Evolutionary conservation across 2,888 invertebrate genomes (phyloP).

Genomic region (Lumbricus terrestris): DNA sequence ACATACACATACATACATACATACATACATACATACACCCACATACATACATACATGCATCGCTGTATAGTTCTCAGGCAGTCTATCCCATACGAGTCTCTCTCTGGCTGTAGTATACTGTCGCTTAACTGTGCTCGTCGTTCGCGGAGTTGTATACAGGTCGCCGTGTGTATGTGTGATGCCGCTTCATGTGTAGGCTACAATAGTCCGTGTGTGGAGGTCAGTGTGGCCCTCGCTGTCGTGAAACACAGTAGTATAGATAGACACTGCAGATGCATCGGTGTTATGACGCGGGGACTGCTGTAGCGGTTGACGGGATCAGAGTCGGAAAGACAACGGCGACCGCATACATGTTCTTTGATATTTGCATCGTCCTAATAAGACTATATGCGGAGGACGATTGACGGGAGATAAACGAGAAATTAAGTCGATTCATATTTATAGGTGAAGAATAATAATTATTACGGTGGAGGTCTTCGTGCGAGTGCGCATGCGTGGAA

Average conservation of each 20-base stretch:
- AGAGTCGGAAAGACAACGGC: not conserved
- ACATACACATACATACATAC: too few relatives aligned
- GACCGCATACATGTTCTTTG: not conserved
- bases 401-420: not conserved
- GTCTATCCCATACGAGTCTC: too few relatives aligned
- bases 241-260: too few relatives aligned
- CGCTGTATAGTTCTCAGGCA: too few relatives aligned
- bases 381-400: not conserved
- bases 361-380: not conserved
- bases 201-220: not conserved
- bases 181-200: too few relatives aligned
- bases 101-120: not conserved
- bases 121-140: not conserved
- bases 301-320: not conserved
- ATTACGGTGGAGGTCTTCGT: not conserved
- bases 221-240: not conserved
- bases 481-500: not conserved
- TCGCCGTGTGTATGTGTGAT: not conserved
- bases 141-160: not conserved
- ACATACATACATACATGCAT: too few relatives aligned
- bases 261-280: not conserved
- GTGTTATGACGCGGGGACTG: not conserved
- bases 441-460: not conserved
- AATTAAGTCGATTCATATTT: not conserved
- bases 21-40: too few relatives aligned